Base-by-base conservation (phyloP, 1,140 invertebrate species). In the Oncopodura yosiiana region DNA sequence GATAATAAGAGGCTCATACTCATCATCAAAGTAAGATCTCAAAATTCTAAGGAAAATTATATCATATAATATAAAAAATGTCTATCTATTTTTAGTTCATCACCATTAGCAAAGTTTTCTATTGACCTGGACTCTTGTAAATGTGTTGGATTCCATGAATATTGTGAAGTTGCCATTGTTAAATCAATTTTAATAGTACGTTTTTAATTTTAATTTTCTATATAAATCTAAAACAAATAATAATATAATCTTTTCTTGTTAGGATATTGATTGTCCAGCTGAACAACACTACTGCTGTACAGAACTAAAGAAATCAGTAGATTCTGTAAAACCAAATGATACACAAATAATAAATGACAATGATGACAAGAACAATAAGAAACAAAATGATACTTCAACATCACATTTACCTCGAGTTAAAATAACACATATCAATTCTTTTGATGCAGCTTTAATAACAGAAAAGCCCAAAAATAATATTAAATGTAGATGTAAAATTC, bases 251-350 rank as follows among this genome's bases (percentile, higher is more conserved):
- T 42, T 12, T 34, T 44, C 29, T 21, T 18, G 12, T n/a, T 39
- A 60, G 53, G 53, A 41, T 41, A 49, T 39, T 3, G 27, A n/a
- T 14, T 60, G 58, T 36, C 34, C 23, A 9, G 48, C 39, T 36
- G 30, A 48, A 11, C 42, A 56, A 12, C 38, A 60, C 24, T 60
- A 45, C 32, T 60, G 58, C 36, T 60, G 58, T 19, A 49, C 49
- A 18, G 12, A n/a, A 38, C 38, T n/a, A 49, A 18, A 2, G 14
- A 6, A 11, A 5, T 24, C 14, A 21, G 2, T n/a, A 27, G 38
- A 18, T n/a, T 16, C 46, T 9, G 16, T 9, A 44, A 2, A 9
- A 3, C n/a, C 32, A 37, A 37, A 16, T 2, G 6, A 49, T 36
- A 26, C 3, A 19, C 30, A 23, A 38, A 24, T 24, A 23, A 37